A percentile compares a stretch with the other conserved stretches of the same genome.
These are phyloP conservation scores for Ochlodes sylvanus DNA, from an alignment of 2,888 invertebrate species.

Conservation along the genomic window DNA sequence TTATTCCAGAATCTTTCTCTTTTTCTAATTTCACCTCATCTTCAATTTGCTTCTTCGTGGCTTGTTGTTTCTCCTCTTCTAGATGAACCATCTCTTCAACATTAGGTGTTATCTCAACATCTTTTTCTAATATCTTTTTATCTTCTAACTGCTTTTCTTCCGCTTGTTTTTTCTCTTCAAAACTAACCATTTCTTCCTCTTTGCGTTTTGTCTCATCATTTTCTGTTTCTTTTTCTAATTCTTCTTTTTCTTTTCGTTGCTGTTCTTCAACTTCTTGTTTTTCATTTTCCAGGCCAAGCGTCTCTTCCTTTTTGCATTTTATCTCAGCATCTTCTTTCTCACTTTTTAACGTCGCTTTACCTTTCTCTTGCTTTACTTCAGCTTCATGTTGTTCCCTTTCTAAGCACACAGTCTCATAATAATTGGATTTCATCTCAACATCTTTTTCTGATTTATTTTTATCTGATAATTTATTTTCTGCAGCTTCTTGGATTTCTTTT, in stretches of 20 bases:
- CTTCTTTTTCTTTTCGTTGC: too few relatives aligned
- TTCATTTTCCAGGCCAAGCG: not conserved
- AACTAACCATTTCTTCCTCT: not conserved
- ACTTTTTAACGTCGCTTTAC: slow-evolving; percentile 32
- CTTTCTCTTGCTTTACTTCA: slow-evolving; percentile 38
- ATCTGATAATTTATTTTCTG: slow-evolving; percentile 32
- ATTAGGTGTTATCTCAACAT: slow-evolving; percentile 38
- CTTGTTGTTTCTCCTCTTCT: slow-evolving; percentile 1
- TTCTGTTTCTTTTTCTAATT: not conserved
- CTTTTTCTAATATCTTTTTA: slow-evolving; percentile 8
- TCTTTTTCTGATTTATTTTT: slow-evolving; percentile 37
- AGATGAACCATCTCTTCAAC: slow-evolving; percentile 31
- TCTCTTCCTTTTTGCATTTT: not conserved
- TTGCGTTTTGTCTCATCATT: not conserved
- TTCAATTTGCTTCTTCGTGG: not conserved
- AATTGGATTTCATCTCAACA: not conserved
- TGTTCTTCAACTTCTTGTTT: not conserved
- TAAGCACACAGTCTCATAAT: not conserved
- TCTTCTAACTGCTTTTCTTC: slow-evolving; percentile 5
- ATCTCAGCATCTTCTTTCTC: slow-evolving; percentile 17
- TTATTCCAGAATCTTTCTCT: not conserved
- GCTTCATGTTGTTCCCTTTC: slow-evolving; percentile 27
- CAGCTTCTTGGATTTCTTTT: slow-evolving; percentile 27
- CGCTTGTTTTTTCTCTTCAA: slow-evolving; percentile 12
- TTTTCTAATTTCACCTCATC: not conserved